Conservation (phyloP, 2,888 invertebrate species). For the Nemotelus nigrinus region DNA sequence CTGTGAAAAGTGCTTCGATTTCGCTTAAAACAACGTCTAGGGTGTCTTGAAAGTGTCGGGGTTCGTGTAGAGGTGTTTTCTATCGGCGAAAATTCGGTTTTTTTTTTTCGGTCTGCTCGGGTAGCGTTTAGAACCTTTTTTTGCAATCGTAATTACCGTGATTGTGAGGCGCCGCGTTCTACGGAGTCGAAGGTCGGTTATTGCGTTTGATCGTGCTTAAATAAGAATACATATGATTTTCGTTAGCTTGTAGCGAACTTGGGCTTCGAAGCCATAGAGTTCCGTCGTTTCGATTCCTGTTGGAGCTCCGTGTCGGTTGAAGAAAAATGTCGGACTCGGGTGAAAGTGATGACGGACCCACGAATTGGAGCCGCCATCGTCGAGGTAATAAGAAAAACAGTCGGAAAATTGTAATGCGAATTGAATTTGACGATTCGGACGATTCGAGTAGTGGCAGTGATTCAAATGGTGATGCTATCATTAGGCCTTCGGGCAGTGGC, state of each 20-base stretch:
- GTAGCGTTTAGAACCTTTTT: not conserved
- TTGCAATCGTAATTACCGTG: no score
- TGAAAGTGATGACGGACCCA: slow-evolving; percentile 48
- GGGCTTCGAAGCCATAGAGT: not conserved
- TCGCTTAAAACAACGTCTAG: no score
- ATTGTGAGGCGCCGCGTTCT: no score
- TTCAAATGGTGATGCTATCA: slow-evolving; percentile 22
- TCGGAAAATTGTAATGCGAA: slow-evolving; percentile 63
- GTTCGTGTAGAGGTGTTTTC: no score
- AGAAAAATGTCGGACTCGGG: slow-evolving; percentile 49
- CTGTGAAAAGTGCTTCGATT: not conserved
- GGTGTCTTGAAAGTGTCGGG: no score
- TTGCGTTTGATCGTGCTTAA: no score
- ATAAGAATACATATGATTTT: no score
- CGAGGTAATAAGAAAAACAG: slow-evolving; percentile 54
- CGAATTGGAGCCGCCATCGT: slow-evolving; percentile 22
- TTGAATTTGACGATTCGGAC: slow-evolving; percentile 61
- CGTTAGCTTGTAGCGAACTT: not conserved
- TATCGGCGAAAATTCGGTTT: no score
- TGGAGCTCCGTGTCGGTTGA: not conserved
- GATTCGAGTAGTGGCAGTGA: slow-evolving; percentile 52
- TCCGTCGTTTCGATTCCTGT: not conserved
- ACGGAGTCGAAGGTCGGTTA: no score
- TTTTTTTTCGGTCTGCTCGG: no score
- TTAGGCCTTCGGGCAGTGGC: slow-evolving; percentile 29